Evolutionary conservation across 2,888 invertebrate species (phyloP).

Genomic region (Ectobius pallidus): DNA sequence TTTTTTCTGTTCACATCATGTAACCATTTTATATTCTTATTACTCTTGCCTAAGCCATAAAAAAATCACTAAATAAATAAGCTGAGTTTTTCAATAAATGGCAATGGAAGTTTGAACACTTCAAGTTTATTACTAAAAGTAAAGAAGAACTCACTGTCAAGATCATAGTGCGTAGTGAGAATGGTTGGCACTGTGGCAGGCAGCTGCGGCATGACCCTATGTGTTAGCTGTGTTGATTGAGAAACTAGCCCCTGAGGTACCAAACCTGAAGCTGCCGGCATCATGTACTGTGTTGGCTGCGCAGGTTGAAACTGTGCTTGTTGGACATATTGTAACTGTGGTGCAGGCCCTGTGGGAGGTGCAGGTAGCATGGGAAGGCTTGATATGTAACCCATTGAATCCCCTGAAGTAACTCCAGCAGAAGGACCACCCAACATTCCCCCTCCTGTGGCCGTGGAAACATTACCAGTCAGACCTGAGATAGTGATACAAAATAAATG

Average conservation of each 20-base stretch:
- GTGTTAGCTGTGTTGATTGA: conserved; percentile 26
- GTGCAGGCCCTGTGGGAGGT: conserved; percentile 33
- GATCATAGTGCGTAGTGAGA: conserved; percentile 50
- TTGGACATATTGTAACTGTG: conserved; percentile 53
- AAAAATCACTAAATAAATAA: too few relatives aligned
- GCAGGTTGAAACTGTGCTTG: conserved; percentile 54
- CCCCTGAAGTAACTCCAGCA: conserved; percentile 18
- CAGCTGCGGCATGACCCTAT: conserved; percentile 43
- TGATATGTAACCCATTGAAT: conserved; percentile 23
- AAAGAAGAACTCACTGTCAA: conserved; percentile 47
- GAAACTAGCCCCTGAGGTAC: conserved; percentile 33
- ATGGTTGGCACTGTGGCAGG: conserved; percentile 48
- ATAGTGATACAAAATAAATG: too few relatives aligned
- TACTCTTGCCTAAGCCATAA: too few relatives aligned
- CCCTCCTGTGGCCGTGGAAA: conserved; percentile 2
- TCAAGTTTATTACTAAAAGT: too few relatives aligned
- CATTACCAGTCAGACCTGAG: conserved; percentile 17
- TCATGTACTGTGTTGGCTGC: conserved; percentile 28
- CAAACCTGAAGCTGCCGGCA: conserved; percentile 30
- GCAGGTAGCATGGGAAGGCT: conserved; percentile 24
- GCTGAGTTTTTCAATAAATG: too few relatives aligned
- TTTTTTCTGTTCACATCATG: too few relatives aligned
- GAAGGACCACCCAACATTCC: conserved; percentile 10
- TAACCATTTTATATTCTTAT: too few relatives aligned
- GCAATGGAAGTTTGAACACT: too few relatives aligned